phyloP scores from a whole-genome alignment of 2,797 vertebrate genomes.

The Dendrocincla fuliginosa region DNA sequence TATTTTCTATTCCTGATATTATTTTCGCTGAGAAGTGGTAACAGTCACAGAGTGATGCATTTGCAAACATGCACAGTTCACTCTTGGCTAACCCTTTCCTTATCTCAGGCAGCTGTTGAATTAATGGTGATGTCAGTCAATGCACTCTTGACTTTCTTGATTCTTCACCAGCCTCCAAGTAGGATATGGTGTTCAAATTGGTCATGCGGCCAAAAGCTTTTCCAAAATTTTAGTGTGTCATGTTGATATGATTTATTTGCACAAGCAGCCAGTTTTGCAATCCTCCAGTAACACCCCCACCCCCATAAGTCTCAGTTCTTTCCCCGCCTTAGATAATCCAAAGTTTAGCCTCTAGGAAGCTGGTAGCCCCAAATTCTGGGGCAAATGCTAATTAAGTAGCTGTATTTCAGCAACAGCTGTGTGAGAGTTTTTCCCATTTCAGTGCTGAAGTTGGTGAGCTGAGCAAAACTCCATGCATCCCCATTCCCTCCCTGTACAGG shows the following conservation, averaged over 20 bases:
- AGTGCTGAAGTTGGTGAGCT: not conserved
- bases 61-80: not conserved
- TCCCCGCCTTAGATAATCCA: not conserved
- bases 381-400: not conserved
- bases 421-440: not conserved
- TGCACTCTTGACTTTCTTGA: not conserved
- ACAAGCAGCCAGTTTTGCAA: not conserved
- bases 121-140: not conserved
- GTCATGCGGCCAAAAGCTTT: not conserved
- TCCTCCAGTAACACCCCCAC: not conserved
- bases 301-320: not conserved
- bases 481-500: not conserved
- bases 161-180: not conserved
- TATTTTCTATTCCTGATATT: conserved; percentile 1
- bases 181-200: not conserved
- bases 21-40: not conserved
- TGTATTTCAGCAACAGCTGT: not conserved
- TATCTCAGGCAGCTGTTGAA: not conserved
- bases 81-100: not conserved
- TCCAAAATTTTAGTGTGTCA: not conserved
- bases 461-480: not conserved
- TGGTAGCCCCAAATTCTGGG: not conserved
- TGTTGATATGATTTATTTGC: not conserved
- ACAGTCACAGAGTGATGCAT: not conserved
- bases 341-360: not conserved